Evolutionary conservation across 2,888 invertebrate genomes (phyloP).

Genomic region (Drosophila longiperda): DNA sequence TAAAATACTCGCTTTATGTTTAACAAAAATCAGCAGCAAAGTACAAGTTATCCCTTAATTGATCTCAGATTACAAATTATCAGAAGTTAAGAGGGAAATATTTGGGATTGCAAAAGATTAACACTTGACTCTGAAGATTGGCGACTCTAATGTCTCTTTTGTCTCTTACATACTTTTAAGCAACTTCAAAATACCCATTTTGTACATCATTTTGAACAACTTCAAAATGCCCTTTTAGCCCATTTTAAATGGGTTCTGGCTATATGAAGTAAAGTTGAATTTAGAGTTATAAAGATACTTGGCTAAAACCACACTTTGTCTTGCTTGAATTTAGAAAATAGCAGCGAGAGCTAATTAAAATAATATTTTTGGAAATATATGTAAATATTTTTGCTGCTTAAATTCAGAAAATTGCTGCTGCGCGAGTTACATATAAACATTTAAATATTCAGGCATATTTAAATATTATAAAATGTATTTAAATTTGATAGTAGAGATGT

Average conservation of each 20-base stretch:
- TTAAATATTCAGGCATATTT: neutral
- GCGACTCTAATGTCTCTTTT: neutral
- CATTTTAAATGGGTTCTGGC: neutral
- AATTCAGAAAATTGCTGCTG: neutral
- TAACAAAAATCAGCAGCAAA: neutral
- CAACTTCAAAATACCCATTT: neutral
- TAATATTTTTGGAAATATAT: slow-evolving; percentile 1
- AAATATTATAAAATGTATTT: neutral
- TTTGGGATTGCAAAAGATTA: neutral
- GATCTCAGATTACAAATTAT: neutral
- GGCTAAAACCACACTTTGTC: neutral
- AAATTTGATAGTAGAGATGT: neutral
- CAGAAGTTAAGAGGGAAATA: neutral
- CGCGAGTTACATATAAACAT: neutral
- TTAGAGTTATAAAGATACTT: neutral
- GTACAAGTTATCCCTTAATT: neutral
- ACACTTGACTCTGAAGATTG: neutral
- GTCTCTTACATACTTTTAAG: neutral
- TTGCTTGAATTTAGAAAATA: neutral
- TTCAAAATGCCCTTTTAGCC: neutral
- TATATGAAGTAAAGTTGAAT: neutral
- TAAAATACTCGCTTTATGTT: neutral
- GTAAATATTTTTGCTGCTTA: neutral
- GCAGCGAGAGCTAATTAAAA: neutral
- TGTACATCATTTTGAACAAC: neutral